phyloP scores from a whole-genome alignment of 2,797 vertebrate genomes.

The Limosa lapponica region DNA sequence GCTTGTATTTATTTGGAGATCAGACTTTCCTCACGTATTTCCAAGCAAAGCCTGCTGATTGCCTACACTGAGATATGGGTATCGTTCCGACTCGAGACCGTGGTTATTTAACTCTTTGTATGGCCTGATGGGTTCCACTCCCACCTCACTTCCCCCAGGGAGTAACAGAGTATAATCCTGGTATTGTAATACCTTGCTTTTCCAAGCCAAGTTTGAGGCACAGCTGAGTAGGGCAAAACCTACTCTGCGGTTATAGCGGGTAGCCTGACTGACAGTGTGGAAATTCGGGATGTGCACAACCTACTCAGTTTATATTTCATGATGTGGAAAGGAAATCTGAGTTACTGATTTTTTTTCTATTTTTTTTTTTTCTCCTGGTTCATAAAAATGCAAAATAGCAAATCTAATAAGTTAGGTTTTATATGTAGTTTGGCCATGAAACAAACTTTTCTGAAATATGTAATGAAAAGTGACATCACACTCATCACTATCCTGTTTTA shows the following conservation, averaged over 20 bases:
- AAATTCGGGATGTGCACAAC: slow-evolving; percentile 17
- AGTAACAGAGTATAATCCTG: neutral
- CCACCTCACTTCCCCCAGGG: neutral
- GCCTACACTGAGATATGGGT: neutral
- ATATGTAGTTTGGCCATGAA: slow-evolving; percentile 69
- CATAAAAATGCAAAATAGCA: slow-evolving; percentile 73
- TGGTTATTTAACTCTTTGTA: neutral
- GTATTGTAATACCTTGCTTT: neutral
- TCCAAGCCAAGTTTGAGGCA: neutral
- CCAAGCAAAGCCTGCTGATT: neutral
- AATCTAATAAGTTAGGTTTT: slow-evolving; percentile 69
- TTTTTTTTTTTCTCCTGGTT: slow-evolving; percentile 38
- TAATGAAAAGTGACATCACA: slow-evolving; percentile 75
- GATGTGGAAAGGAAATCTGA: slow-evolving; percentile 53
- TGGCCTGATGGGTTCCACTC: neutral
- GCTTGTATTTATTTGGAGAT: neutral
- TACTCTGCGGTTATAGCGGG: neutral
- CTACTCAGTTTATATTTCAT: slow-evolving; percentile 42
- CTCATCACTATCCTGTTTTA: slow-evolving; percentile 69
- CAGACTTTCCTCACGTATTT: neutral
- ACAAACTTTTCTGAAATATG: slow-evolving; percentile 69
- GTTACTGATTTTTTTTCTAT: neutral
- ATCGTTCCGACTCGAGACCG: fast-evolving
- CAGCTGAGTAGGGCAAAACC: slow-evolving; percentile 52
- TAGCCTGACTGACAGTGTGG: slow-evolving; percentile 12